Conservation (phyloP, 92 coral and sea anemone species). For the Porites lobata region DNA sequence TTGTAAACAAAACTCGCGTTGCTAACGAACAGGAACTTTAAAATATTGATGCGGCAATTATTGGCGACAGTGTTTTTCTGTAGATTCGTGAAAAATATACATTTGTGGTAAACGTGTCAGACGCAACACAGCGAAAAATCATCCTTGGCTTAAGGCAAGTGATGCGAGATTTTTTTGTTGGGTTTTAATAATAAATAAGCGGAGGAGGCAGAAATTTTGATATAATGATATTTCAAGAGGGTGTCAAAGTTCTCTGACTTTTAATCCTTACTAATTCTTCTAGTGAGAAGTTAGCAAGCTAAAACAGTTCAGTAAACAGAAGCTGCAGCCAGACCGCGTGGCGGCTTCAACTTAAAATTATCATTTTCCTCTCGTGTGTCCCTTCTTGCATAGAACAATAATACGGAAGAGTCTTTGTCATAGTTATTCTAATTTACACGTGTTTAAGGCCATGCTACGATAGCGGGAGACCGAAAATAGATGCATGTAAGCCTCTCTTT, state of each 20-base stretch:
- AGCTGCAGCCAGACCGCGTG: slow-evolving; percentile 11
- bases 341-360: not conserved
- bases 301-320: not conserved
- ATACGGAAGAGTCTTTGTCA: not conserved
- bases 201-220: not conserved
- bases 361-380: not conserved
- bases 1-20: slow-evolving; percentile 50
- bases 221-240: not conserved
- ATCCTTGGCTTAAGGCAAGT: not conserved
- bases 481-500: slow-evolving; percentile 8
- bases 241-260: not conserved
- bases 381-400: not conserved
- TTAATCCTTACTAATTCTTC: not conserved
- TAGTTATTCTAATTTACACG: slow-evolving; percentile 28
- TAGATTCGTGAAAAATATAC: not conserved
- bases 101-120: slow-evolving; percentile 2
- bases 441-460: slow-evolving; percentile 16
- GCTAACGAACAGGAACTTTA: slow-evolving; percentile 39
- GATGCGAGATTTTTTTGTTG: too few species aligned
- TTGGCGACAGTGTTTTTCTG: slow-evolving; percentile 12
- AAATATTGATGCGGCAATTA: slow-evolving; percentile 20
- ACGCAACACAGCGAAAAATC: not conserved
- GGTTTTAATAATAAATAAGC: not conserved
- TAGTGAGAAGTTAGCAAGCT: not conserved
- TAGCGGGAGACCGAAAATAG: not conserved